Evolutionary conservation across 2,888 invertebrate species (phyloP), one percentile per base, ranked within the genome.

Genomic region (Augiades crinisus): DNA sequence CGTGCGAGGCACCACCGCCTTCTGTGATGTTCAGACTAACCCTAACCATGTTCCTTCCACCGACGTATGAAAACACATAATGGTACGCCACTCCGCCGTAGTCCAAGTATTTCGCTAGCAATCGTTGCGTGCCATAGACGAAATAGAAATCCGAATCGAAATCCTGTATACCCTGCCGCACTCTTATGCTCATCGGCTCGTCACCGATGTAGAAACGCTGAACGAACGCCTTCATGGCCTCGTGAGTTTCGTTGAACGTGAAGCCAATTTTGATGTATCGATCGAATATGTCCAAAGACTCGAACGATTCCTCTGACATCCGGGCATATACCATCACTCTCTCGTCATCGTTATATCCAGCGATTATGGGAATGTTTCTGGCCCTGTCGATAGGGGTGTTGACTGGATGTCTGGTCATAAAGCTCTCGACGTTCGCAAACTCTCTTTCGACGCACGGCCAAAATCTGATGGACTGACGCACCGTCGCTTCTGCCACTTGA

Each of bases 141-240:
- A 61, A 78, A 1, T 7, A n/a, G 4, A 65, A 62, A 59, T 81
- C 81, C 0, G 81, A 74, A 27, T 49, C 27, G 13, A 75, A 80
- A n/a, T 69, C 60, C 0, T 58, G 62, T 0, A 80, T 16, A 3
- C 64, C 55, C 27, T 37, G 55, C 14, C 53, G 53, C n/a, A 60
- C 38, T 2, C 59, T 49, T 6, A 61, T 49, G 43, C 56, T 68
- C 3, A 74, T 54, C 2, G 58, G 56, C 51, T 68, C 60, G 44
- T 77, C 79, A 0, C 80, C 80, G 3, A 78, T 68, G 17, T 81
- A 81, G 50, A 78, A 81, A 44, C 73, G 67, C 51, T 68, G 59
- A 1, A 75, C 54, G 0, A 58, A 45, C 4, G 61, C 47, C 12
- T 57, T 61, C 65, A 74, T 65, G 16, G 61, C 61, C 3, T 54